These are phyloP conservation scores for Rattus rattus DNA, from an alignment of 2,113 vertebrate genomes.

Conservation along the genomic window DNA sequence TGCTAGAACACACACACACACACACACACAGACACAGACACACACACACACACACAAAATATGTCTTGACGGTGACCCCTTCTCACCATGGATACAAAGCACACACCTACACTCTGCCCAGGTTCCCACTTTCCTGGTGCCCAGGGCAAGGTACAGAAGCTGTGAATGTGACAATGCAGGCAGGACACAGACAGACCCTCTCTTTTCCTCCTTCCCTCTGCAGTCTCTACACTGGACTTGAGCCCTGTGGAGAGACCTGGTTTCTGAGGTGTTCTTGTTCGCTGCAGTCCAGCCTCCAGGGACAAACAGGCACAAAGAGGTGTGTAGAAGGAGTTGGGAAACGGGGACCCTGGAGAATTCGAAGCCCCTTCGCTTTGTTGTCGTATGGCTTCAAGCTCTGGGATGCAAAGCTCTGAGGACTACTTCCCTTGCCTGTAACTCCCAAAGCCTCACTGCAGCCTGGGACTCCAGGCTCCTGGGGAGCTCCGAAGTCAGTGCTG, in stretches of 20 bases:
- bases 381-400: conserved; percentile 21
- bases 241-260: neutral
- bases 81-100: neutral
- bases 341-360: neutral
- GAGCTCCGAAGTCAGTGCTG: neutral
- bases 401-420: neutral
- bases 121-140: neutral
- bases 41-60: neutral
- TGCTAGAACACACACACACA: neutral
- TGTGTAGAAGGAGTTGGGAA: neutral
- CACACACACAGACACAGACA: accelerated
- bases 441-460: neutral
- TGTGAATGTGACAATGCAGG: neutral
- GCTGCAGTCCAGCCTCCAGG: neutral
- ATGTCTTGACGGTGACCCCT: neutral
- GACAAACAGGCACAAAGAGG: neutral
- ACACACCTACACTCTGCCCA: neutral
- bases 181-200: neutral
- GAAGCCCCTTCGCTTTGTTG: neutral
- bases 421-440: neutral
- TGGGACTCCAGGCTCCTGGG: neutral
- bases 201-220: neutral
- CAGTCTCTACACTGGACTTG: neutral
- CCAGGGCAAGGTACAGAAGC: neutral
- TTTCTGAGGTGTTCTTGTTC: neutral